A percentile compares a stretch with the other conserved stretches of the same genome.
phyloP scores from a whole-genome alignment of 2,113 vertebrate genomes.

The Melanostigma gelatinosum region DNA sequence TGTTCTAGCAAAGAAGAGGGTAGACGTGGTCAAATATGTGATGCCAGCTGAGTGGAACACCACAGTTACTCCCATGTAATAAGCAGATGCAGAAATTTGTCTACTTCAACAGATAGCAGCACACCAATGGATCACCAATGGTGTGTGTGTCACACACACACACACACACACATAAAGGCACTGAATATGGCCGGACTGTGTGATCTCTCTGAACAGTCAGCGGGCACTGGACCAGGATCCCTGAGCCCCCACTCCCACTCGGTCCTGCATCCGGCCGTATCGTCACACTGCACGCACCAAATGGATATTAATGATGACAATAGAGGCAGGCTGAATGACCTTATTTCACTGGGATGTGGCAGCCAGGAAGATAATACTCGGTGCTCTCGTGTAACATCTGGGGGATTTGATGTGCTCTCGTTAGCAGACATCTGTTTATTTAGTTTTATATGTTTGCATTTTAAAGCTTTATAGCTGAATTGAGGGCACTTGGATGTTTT shows the following conservation, averaged over 20 bases:
- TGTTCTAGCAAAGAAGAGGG: background rate
- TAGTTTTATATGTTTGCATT: background rate
- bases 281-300: constrained; percentile 35
- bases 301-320: constrained; percentile 54
- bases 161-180: background rate
- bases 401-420: constrained; percentile 6
- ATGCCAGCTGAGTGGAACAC: constrained; percentile 11
- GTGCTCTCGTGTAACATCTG: constrained; percentile 22
- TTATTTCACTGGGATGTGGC: constrained; percentile 33
- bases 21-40: constrained; percentile 10
- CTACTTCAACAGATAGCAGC: constrained; percentile 11
- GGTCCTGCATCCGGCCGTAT: constrained; percentile 47
- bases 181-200: background rate
- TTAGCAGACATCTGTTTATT: constrained; percentile 13
- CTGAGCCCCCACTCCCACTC: constrained; percentile 20
- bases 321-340: constrained; percentile 24
- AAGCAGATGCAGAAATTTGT: constrained; percentile 18
- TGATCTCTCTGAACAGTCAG: constrained; percentile 32
- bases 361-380: constrained; percentile 39
- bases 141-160: background rate
- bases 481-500: background rate
- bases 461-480: background rate
- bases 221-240: constrained; percentile 21
- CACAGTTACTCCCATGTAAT: background rate
- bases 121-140: background rate